Conservation (phyloP, 2,113 vertebrate genomes). For the Rhizomys pruinosus region DNA sequence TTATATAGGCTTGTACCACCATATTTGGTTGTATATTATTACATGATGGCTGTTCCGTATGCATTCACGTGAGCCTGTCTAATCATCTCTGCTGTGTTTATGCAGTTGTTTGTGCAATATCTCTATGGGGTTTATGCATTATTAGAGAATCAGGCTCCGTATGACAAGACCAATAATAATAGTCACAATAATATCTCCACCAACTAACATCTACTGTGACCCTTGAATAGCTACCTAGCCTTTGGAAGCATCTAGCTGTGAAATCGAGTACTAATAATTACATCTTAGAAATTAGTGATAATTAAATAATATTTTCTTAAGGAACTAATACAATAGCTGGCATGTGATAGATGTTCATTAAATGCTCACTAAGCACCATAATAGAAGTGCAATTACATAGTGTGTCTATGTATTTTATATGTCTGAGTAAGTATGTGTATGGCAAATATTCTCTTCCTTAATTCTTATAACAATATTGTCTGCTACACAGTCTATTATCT, state of each 20-base stretch:
- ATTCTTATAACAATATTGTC: background rate
- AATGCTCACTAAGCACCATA: background rate
- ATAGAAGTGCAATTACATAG: background rate
- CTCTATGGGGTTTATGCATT: background rate
- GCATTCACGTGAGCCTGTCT: background rate
- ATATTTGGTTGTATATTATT: background rate
- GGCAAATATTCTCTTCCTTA: background rate
- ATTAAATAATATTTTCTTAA: background rate
- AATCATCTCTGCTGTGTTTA: background rate
- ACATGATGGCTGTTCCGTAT: background rate
- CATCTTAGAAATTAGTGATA: background rate
- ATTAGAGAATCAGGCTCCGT: background rate
- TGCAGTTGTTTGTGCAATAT: background rate
- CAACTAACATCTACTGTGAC: slow-evolving; percentile 13
- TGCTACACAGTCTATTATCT: background rate
- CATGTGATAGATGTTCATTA: background rate
- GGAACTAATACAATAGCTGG: background rate
- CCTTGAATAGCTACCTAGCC: background rate
- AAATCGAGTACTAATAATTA: background rate
- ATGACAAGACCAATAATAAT: background rate
- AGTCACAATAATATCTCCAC: background rate
- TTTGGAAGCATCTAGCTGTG: slow-evolving; percentile 31
- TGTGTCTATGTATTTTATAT: background rate
- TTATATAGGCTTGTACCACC: background rate
- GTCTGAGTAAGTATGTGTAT: background rate